These are phyloP conservation scores for Piliocolobus tephrosceles DNA, from an alignment of 2,113 vertebrate genomes.

Conservation along the genomic window DNA sequence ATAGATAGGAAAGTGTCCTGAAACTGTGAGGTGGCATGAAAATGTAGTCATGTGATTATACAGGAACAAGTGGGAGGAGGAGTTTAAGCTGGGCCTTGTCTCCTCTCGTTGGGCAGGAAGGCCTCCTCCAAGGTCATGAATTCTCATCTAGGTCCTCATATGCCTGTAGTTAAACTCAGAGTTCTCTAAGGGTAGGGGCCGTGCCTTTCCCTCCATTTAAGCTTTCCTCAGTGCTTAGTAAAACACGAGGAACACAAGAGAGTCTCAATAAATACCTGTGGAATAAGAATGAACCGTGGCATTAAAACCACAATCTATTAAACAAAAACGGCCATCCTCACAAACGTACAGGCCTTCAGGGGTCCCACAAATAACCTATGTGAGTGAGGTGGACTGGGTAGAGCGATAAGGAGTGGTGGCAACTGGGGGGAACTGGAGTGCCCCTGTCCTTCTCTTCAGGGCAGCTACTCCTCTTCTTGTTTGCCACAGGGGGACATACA, in stretches of 20 bases:
- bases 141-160: not conserved
- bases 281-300: not conserved
- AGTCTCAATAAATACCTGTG: not conserved
- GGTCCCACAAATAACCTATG: not conserved
- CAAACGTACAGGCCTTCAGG: not conserved
- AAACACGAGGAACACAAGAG: not conserved
- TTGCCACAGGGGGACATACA: not conserved
- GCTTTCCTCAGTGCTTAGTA: not conserved
- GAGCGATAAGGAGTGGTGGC: fast-evolving
- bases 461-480: not conserved
- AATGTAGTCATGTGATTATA: not conserved
- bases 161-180: not conserved
- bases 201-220: not conserved
- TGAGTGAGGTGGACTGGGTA: not conserved
- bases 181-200: not conserved
- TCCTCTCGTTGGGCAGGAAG: not conserved
- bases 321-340: not conserved
- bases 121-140: not conserved
- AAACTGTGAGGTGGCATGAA: not conserved
- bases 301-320: not conserved
- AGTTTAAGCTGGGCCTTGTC: not conserved
- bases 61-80: not conserved
- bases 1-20: not conserved
- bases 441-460: not conserved
- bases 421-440: not conserved